These are phyloP conservation scores for Caretta caretta DNA, from an alignment of 2,113 vertebrate species.

Conservation along the genomic window DNA sequence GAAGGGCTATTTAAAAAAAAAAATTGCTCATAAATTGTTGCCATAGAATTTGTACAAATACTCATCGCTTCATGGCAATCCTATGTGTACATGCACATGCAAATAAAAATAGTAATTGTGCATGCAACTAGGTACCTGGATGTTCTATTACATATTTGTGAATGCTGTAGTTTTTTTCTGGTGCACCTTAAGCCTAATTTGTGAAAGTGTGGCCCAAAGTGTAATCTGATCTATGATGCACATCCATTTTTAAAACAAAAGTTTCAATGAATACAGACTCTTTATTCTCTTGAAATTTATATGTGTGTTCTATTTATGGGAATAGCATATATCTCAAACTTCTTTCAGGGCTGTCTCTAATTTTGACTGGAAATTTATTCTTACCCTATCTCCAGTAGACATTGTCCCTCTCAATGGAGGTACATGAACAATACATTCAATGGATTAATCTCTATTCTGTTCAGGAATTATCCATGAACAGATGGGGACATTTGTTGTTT, in stretches of 20 bases:
- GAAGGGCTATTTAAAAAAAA: background rate
- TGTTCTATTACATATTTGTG: background rate
- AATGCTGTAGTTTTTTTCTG: background rate
- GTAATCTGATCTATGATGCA: background rate
- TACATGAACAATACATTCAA: background rate
- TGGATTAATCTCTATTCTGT: background rate
- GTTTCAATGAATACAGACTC: background rate
- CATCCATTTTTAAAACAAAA: background rate
- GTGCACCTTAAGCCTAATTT: background rate
- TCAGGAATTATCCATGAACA: constrained; percentile 2
- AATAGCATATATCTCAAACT: background rate
- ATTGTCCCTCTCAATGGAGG: background rate
- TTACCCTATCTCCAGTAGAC: background rate
- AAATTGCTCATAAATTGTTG: background rate
- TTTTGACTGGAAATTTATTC: background rate
- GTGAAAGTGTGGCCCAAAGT: background rate
- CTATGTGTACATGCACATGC: background rate
- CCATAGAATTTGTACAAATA: background rate
- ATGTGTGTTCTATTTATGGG: background rate
- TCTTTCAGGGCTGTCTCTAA: background rate
- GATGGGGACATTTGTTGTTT: background rate
- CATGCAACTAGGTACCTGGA: background rate
- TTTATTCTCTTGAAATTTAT: background rate
- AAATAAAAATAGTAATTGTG: background rate
- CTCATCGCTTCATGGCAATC: background rate